These are phyloP conservation scores for Galerucella calmariensis DNA, from an alignment of 2,888 invertebrate species.

Conservation along the genomic window DNA sequence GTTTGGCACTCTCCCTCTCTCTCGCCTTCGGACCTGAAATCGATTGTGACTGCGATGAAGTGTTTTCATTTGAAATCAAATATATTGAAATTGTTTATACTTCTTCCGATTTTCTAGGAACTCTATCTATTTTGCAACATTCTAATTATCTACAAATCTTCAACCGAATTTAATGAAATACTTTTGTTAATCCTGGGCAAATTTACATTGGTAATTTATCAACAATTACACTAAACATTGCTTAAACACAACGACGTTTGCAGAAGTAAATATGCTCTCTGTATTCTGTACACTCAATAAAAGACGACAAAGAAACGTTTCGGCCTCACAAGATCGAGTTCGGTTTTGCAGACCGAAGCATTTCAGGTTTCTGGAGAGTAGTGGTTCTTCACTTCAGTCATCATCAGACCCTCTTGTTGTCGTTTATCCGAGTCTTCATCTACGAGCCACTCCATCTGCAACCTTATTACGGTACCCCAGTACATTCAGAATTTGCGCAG, in stretches of 20 bases:
- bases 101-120: too few species aligned
- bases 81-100: too few species aligned
- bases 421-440: too few species aligned
- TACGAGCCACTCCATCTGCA: too few species aligned
- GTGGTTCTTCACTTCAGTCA: slow-evolving; percentile 45
- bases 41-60: too few species aligned
- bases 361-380: slow-evolving; percentile 45
- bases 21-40: too few species aligned
- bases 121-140: too few species aligned
- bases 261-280: not conserved
- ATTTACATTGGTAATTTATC: not conserved
- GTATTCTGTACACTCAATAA: not conserved
- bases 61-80: too few species aligned
- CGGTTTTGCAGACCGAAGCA: slow-evolving; percentile 41
- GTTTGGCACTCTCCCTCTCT: too few species aligned
- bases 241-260: not conserved
- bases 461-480: too few species aligned
- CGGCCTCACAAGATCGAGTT: slow-evolving; percentile 33
- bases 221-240: not conserved
- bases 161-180: not conserved
- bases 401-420: slow-evolving; percentile 37
- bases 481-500: too few species aligned
- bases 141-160: not conserved
- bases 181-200: too few species aligned
- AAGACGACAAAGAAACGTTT: slow-evolving; percentile 38